A percentile compares a stretch with the other conserved stretches of the same genome.
Evolutionary conservation across 23 tunicate genomes (phyloP).

Genomic region (Botrylloides violaceus): DNA sequence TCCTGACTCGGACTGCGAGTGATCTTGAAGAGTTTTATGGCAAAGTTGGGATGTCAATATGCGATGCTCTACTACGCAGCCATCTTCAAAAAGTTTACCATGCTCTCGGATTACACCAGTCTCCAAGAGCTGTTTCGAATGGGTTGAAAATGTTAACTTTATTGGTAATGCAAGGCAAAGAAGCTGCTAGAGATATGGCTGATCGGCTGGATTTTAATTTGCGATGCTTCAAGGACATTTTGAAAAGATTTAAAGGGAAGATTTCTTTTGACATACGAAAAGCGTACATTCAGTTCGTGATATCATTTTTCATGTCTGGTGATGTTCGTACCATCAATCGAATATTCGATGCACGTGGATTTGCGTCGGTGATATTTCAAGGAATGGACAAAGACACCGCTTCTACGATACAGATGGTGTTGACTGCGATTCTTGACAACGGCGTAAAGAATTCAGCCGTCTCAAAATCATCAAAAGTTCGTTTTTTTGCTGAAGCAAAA

Average conservation of each 20-base stretch:
- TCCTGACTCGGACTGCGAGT: slow-evolving; percentile 33
- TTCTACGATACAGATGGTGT: slow-evolving; percentile 26
- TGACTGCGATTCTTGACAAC: slow-evolving; percentile 22
- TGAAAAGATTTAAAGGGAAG: slow-evolving; percentile 23
- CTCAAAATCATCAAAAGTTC: slow-evolving; percentile 42
- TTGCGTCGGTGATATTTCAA: slow-evolving; percentile 32
- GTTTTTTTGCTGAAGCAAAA: slow-evolving; percentile 29
- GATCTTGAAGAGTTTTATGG: slow-evolving; percentile 20
- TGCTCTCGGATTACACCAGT: slow-evolving; percentile 26
- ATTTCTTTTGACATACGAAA: slow-evolving; percentile 11
- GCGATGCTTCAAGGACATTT: slow-evolving; percentile 19
- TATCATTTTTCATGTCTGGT: slow-evolving; percentile 47
- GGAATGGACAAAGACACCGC: slow-evolving; percentile 24
- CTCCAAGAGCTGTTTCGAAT: slow-evolving; percentile 12
- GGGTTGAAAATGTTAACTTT: slow-evolving; percentile 31
- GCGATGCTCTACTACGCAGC: slow-evolving; percentile 23
- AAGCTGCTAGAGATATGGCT: slow-evolving; percentile 45
- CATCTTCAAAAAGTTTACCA: slow-evolving; percentile 36
- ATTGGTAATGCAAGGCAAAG: slow-evolving; percentile 47
- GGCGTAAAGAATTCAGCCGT: slow-evolving; percentile 25
- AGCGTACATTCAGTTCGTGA: slow-evolving; percentile 37
- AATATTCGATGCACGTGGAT: slow-evolving; percentile 45
- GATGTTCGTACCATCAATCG: slow-evolving; percentile 15
- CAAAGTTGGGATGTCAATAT: slow-evolving; percentile 28
- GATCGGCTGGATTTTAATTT: slow-evolving; percentile 28